phyloP scores from a whole-genome alignment of 92 coral and sea anemone genomes.

The Parazoanthus darwini region DNA sequence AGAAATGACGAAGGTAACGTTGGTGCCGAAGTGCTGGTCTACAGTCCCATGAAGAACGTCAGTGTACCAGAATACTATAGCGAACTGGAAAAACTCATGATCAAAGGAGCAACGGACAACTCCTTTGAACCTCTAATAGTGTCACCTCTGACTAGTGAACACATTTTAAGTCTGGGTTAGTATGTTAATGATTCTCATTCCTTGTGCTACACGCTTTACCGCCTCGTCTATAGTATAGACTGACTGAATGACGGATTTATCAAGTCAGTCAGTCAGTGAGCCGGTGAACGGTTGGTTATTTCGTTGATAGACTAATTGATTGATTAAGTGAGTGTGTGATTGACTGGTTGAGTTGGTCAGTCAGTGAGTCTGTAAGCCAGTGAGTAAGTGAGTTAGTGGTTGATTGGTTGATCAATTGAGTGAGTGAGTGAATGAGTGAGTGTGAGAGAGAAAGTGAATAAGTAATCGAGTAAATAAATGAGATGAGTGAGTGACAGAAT shows the following conservation, averaged over 20 bases:
- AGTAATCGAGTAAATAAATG: too few species aligned
- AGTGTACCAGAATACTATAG: constrained; percentile 51
- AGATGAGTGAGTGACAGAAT: too few species aligned
- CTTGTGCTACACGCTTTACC: too few species aligned
- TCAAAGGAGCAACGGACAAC: constrained; percentile 25
- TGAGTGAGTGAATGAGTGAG: not conserved
- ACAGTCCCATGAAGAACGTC: constrained; percentile 32
- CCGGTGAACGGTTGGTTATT: not conserved
- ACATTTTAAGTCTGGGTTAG: constrained; percentile 14
- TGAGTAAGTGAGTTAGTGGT: too few species aligned
- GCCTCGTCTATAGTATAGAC: too few species aligned
- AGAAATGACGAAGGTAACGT: constrained; percentile 49
- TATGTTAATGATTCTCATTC: too few species aligned
- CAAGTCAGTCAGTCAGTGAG: too few species aligned
- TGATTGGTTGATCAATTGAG: not conserved
- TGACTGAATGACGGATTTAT: too few species aligned
- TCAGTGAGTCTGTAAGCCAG: too few species aligned
- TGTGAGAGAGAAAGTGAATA: too few species aligned
- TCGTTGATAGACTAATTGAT: not conserved
- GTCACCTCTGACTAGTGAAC: not conserved
- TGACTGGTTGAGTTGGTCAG: too few species aligned
- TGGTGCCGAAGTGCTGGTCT: constrained; percentile 56
- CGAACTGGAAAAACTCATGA: constrained; percentile 24
- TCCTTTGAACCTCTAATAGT: not conserved
- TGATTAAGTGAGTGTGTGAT: not conserved